Conservation (phyloP, 2,797 vertebrate species). For the Orestias chungarensis region DNA sequence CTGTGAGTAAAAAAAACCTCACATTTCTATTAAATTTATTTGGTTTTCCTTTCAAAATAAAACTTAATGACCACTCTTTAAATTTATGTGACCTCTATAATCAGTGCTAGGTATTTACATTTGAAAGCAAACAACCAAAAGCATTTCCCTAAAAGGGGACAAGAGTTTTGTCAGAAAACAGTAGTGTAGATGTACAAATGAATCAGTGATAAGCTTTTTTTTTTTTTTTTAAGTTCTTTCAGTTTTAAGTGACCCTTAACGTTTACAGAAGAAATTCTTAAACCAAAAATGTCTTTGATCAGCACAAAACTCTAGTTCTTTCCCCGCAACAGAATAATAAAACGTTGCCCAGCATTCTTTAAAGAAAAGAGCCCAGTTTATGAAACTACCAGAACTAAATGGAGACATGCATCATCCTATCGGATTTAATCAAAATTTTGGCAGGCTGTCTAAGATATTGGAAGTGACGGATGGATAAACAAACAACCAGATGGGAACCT, state of each 20-base stretch:
- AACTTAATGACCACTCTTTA: not conserved
- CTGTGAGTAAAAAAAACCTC: too few relatives aligned
- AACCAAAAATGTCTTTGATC: not conserved
- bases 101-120: not conserved
- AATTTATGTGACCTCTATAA: not conserved
- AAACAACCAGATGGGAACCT: conserved; percentile 49
- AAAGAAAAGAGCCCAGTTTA: conserved; percentile 43
- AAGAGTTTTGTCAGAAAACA: not conserved
- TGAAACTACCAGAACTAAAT: conserved; percentile 42
- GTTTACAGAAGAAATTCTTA: not conserved
- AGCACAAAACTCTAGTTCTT: not conserved
- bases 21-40: not conserved
- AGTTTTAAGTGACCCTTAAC: not conserved
- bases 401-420: conserved; percentile 50
- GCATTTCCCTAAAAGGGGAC: not conserved
- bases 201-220: not conserved
- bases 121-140: not conserved
- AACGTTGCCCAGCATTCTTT: conserved; percentile 11
- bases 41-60: not conserved
- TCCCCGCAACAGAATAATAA: conserved; percentile 15
- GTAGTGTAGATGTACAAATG: not conserved
- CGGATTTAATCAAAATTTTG: conserved; percentile 54
- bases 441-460: conserved; percentile 45
- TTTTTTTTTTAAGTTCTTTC: not conserved
- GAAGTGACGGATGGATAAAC: conserved; percentile 55